Base-by-base conservation (phyloP, 2,797 vertebrate species). In the Calcarius lapponicus region DNA sequence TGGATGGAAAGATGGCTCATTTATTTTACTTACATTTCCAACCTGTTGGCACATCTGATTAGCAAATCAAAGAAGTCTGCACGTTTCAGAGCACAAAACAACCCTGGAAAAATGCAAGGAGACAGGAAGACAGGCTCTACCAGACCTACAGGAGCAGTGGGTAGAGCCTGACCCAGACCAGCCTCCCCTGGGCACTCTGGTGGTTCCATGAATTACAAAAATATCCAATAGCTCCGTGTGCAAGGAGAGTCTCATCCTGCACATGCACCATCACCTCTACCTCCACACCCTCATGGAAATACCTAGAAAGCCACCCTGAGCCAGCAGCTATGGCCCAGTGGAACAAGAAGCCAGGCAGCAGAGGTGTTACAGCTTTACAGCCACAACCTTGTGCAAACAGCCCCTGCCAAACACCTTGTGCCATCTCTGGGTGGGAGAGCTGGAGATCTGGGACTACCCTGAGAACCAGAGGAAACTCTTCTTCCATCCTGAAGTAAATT, bases 1-100 rank as follows among this genome's bases (percentile, higher is more conserved):
- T 79, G 90, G 53, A 70, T 85, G 78, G 86, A 95, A 93, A 91
- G 70, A 80, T 29, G 29, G 48, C 56, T 93, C 73, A 43, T 72
- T 25, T 12, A 43, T 88, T 91, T 80, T 26, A 86, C 66, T 88
- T 58, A 29, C 6, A 34, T 51, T 79, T 83, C 93, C 73, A 78
- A 90, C 92, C 81, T 93, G 72, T 24, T 95, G 93, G 70, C 89
- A 72, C 0, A 0, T 40, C 90, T 47, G 36, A 88, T 82, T 56
- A 91, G 81, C 64, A 75, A 79, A 84, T 45, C 38, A 61, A 67
- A 75, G 65, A 92, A 43, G 26, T 75, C 73, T 92, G 76, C 47
- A 45, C 3, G 2, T 74, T 67, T 81, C 51, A 78, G 40, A 81
- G 54, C 65, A 75, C 29, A 53, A 42, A 93, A 69, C 19, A 80